These are phyloP conservation scores for Leptarthrus brevirostris DNA, from an alignment of 2,888 invertebrate genomes.

Conservation along the genomic window DNA sequence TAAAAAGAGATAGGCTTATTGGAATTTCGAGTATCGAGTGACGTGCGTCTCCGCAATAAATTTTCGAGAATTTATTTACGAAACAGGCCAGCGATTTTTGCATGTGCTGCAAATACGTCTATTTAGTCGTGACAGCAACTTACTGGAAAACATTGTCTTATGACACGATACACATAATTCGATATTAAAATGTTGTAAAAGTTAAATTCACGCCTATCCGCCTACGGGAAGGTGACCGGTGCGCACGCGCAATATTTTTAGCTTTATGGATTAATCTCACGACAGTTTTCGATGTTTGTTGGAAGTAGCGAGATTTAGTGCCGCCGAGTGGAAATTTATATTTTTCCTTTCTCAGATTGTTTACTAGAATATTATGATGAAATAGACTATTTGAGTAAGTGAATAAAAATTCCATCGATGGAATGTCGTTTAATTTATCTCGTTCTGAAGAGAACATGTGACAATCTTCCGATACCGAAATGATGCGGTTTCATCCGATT, in stretches of 20 bases:
- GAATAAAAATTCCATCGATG: no score
- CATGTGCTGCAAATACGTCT: neutral
- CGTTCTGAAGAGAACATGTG: no score
- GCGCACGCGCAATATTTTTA: slow-evolving; percentile 35
- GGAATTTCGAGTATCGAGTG: neutral
- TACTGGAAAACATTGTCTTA: slow-evolving; percentile 21
- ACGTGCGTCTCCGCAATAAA: slow-evolving; percentile 23
- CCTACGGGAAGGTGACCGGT: slow-evolving; percentile 36
- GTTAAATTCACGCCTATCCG: slow-evolving; percentile 40
- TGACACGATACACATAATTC: slow-evolving; percentile 15
- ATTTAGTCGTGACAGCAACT: slow-evolving; percentile 33
- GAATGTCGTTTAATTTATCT: no score
- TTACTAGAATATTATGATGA: no score
- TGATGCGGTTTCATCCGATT: no score
- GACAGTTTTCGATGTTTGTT: slow-evolving; percentile 24
- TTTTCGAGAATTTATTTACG: slow-evolving; percentile 14
- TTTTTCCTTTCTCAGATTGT: no score
- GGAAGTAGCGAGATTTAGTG: slow-evolving; percentile 20
- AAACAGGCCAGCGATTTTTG: slow-evolving; percentile 16
- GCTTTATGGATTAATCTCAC: slow-evolving; percentile 14
- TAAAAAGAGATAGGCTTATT: no score
- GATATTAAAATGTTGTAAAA: slow-evolving; percentile 44
- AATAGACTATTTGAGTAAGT: no score
- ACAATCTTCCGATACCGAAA: no score
- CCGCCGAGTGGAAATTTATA: no score